phyloP scores from a whole-genome alignment of 1,140 invertebrate genomes.

The Lethrus apterus region DNA sequence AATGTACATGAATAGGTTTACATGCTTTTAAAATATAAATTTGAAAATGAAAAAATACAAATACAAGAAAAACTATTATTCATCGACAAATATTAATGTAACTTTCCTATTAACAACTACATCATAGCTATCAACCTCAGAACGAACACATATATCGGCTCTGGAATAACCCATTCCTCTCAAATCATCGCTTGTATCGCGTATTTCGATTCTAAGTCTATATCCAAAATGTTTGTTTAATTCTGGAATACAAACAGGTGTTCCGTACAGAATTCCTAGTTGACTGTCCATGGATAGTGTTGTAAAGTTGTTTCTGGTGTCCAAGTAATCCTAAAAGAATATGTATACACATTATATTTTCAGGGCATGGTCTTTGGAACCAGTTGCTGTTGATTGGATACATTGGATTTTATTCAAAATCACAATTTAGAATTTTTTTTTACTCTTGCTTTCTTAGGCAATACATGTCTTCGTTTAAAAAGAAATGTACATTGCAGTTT shows the following conservation, averaged over 20 bases:
- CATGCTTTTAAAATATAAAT: too few species aligned
- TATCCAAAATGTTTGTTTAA: conserved; percentile 45
- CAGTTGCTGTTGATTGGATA: too few species aligned
- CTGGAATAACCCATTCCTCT: conserved; percentile 37
- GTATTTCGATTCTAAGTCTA: conserved; percentile 39
- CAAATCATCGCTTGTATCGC: conserved; percentile 41
- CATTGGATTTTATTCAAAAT: too few species aligned
- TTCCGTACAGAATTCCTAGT: conserved; percentile 41
- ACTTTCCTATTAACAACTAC: conserved; percentile 41
- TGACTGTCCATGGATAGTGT: conserved; percentile 45
- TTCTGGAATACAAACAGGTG: conserved; percentile 44
- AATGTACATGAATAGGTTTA: too few species aligned
- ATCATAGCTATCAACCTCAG: conserved; percentile 47
- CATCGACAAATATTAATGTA: conserved; percentile 38
- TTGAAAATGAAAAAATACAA: too few species aligned
- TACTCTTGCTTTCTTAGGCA: too few species aligned
- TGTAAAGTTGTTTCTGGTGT: conserved; percentile 43
- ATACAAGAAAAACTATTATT: too few species aligned
- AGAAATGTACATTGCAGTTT: too few species aligned
- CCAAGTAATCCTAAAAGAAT: conserved; percentile 44
- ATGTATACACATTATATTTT: neutral
- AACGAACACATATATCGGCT: conserved; percentile 47
- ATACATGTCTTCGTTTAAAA: too few species aligned
- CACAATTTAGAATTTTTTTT: too few species aligned
- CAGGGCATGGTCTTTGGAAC: neutral